Percentiles rank a stretch among this genome's conserved stretches.
Evolutionary conservation across 1,140 invertebrate genomes (phyloP).

Genomic region (Lineus longissimus): DNA sequence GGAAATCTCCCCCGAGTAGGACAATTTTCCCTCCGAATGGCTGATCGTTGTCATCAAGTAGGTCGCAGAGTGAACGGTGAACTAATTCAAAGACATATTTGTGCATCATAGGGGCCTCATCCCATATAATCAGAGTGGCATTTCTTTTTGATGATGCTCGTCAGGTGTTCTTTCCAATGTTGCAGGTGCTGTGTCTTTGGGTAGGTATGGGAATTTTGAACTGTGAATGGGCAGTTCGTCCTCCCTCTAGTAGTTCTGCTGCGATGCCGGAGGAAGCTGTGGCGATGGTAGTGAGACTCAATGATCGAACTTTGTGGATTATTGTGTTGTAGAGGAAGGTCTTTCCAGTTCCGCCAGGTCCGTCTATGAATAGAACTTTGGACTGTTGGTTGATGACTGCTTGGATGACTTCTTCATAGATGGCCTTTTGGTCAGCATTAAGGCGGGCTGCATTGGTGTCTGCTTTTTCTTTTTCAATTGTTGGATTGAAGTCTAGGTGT

Average conservation of each 20-base stretch:
- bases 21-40: constrained; percentile 11
- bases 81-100: constrained; percentile 21
- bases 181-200: background rate
- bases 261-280: background rate
- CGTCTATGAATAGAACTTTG: background rate
- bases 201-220: background rate
- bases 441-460: background rate
- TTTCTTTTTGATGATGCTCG: background rate
- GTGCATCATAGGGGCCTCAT: constrained; percentile 11
- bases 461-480: background rate
- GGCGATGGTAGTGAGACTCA: background rate
- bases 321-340: background rate
- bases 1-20: constrained; percentile 19
- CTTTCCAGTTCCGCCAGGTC: background rate
- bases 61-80: background rate
- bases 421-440: background rate
- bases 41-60: background rate
- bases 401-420: background rate
- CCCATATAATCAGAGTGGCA: constrained; percentile 4
- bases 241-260: background rate
- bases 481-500: background rate
- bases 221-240: background rate
- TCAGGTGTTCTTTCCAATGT: background rate
- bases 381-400: background rate
- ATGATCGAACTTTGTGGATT: background rate